Evolutionary conservation across 2,888 invertebrate genomes (phyloP), one percentile per base, ranked within the genome.

Genomic region (Galerucella nymphaeae): DNA sequence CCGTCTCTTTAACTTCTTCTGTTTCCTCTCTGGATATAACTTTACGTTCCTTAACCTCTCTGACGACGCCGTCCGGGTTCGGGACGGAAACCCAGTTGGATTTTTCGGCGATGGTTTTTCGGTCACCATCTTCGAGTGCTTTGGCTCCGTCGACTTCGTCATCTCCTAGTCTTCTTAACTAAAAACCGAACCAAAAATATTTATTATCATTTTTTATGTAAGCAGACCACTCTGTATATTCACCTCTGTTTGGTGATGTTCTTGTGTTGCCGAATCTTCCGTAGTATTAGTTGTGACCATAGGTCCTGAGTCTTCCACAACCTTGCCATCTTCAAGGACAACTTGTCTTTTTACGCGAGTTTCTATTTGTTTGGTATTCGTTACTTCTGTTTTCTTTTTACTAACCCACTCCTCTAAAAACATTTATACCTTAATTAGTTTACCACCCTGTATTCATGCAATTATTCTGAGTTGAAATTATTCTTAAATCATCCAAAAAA

Each of bases 351-450:
- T 95, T 57, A 96, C 95, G 78, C 96, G 88, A 58, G 96, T 96
- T 83, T 96, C 96, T 82, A 96, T 96, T 88, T 96, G 96, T 79
- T 95, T 92, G 72, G 95, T 96, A 77, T 96, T 96, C 79, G 94
- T 94, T 84, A 96, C 91, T 87, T 96, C 96, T 81, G 94, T 94
- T 87, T 94, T 95, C 88, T 95, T 95, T 85, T 94, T 93, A 82
- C 95, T 96, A 86, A 96, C 92, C 95, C 95, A 95, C 93, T 96
- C 96, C 89, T 96, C 96, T 96, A 90, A 71, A 89, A 90, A 78
- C 70, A 30, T 30, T 8, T 30, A 30, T 30, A 30, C 30, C 30
- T 8, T 73, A 73, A 78, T 80, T 5, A 63, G 14, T 18, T 2
- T 30, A 30, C 30, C 30, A 30, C 30, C 5, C 30, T 30, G 30